Percentiles rank a stretch among this genome's conserved stretches.
Conservation (phyloP, 92 coral and sea anemone genomes). For the Epizoanthus fatuus region DNA sequence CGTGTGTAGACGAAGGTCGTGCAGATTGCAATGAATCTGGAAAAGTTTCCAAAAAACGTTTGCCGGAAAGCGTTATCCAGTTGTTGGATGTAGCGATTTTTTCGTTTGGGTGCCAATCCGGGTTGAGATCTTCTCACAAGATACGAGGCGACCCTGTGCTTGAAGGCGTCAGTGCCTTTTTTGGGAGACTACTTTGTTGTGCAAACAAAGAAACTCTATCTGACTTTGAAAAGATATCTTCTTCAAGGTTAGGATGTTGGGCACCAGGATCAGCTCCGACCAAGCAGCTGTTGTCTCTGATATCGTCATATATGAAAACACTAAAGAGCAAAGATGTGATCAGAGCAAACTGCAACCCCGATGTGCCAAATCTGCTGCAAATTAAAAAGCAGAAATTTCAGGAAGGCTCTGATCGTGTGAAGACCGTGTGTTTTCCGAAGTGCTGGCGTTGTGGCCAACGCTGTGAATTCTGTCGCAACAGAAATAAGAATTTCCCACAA, state of each 20-base stretch:
- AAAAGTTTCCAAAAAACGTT: no score
- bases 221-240: no score
- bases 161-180: no score
- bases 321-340: conserved; percentile 19
- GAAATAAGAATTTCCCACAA: conserved; percentile 17
- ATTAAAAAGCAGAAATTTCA: conserved; percentile 16
- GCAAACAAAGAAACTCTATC: no score
- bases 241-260: conserved; percentile 27
- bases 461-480: conserved; percentile 52
- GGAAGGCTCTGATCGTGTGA: conserved; percentile 47
- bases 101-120: no score
- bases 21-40: no score
- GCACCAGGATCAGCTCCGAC: conserved; percentile 49
- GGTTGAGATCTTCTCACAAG: no score
- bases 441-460: conserved; percentile 70
- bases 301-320: conserved; percentile 51
- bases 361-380: conserved; percentile 35
- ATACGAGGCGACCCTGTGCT: no score
- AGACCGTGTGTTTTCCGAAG: background rate
- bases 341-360: conserved; percentile 27
- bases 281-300: conserved; percentile 53
- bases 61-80: no score
- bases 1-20: no score
- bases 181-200: no score
- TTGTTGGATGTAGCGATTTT: no score